These are phyloP conservation scores for Rhagium mordax DNA, from an alignment of 2,888 invertebrate genomes.

Conservation along the genomic window DNA sequence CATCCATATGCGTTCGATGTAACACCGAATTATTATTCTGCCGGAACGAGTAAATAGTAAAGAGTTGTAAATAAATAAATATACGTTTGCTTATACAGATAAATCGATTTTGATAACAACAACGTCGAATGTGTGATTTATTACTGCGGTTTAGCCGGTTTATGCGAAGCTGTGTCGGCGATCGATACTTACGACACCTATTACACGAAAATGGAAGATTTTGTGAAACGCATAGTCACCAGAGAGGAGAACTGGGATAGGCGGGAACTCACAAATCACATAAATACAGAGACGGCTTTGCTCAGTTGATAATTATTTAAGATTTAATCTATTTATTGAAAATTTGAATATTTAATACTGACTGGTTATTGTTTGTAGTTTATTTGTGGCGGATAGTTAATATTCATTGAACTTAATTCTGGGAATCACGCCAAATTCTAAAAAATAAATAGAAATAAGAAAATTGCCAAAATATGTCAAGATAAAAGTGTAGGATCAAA, in stretches of 20 bases:
- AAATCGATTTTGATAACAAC: not conserved
- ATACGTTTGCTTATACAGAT: not conserved
- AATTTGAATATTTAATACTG: too few species aligned
- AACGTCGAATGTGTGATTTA: not conserved
- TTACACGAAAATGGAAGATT: not conserved
- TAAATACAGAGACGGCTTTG: not conserved
- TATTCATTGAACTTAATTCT: too few species aligned
- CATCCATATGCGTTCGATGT: constrained; percentile 20
- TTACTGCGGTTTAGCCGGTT: too few species aligned
- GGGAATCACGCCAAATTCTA: too few species aligned
- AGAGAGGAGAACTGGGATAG: not conserved
- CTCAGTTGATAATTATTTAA: not conserved
- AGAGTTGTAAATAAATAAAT: not conserved
- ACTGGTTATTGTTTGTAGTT: too few species aligned
- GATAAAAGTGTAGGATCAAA: too few species aligned
- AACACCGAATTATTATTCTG: not conserved
- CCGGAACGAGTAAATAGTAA: not conserved
- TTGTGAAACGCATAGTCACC: not conserved
- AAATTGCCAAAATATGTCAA: too few species aligned
- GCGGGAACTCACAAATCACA: not conserved
- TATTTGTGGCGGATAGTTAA: too few species aligned
- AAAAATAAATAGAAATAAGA: too few species aligned
- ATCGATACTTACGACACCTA: constrained; percentile 9
- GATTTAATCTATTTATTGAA: too few species aligned
- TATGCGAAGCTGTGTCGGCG: too few species aligned